Evolutionary conservation across 2,888 invertebrate genomes (phyloP).

Genomic region (Cataglyphis altisquamis): DNA sequence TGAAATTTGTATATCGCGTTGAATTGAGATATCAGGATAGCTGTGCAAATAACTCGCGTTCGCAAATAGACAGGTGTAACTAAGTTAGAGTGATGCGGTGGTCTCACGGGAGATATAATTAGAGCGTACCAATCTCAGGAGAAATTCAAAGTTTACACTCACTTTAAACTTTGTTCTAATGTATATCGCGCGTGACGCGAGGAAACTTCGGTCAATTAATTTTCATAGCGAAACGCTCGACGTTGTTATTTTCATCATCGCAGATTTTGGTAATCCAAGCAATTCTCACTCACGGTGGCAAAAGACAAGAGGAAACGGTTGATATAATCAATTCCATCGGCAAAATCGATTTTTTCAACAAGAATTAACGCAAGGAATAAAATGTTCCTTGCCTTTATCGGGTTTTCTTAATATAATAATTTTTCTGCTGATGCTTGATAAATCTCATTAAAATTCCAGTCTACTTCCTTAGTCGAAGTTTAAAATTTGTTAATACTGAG

Average conservation of each 20-base stretch:
- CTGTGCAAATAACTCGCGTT: conserved; percentile 21
- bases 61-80: conserved; percentile 16
- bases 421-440: not conserved
- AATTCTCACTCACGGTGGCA: not conserved
- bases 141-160: conserved; percentile 48
- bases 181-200: conserved; percentile 32
- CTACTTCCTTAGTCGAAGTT: not conserved
- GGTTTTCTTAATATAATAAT: not conserved
- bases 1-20: conserved; percentile 12
- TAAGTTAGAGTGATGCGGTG: conserved; percentile 15
- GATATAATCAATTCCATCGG: not conserved
- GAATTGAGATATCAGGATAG: conserved; percentile 18
- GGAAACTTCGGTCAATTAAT: conserved; percentile 39
- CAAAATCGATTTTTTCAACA: not conserved
- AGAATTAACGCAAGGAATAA: not conserved
- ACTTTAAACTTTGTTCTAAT: conserved; percentile 53
- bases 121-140: conserved; percentile 37
- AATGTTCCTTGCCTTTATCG: not conserved
- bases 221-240: not conserved
- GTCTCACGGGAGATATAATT: conserved; percentile 31
- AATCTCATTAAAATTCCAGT: not conserved
- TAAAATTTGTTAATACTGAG: not conserved
- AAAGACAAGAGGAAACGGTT: not conserved
- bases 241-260: not conserved
- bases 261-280: conserved; percentile 12